phyloP scores from a whole-genome alignment of 1,140 invertebrate genomes.

The Drosophila melanica region DNA sequence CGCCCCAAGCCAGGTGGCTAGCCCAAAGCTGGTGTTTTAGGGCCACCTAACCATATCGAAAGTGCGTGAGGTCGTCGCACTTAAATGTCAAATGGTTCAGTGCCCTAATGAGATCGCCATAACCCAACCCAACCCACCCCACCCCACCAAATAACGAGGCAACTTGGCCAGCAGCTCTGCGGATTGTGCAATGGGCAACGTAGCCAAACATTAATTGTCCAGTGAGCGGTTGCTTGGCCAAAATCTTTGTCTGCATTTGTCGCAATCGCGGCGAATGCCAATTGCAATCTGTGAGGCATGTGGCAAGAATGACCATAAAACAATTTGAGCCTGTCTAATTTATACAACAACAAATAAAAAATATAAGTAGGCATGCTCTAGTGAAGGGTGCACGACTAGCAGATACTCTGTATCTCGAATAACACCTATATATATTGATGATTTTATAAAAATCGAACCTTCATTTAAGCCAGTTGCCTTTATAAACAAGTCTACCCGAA shows the following conservation, averaged over 20 bases:
- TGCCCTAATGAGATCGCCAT: slow-evolving; percentile 65
- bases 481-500: no score
- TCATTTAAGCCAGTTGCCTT: no score
- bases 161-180: slow-evolving; percentile 31
- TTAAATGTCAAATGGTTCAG: slow-evolving; percentile 72
- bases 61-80: slow-evolving; percentile 63
- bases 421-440: no score
- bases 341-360: slow-evolving; percentile 36
- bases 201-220: slow-evolving; percentile 39
- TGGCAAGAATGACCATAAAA: slow-evolving; percentile 78
- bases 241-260: slow-evolving; percentile 46
- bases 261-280: slow-evolving; percentile 50
- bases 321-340: slow-evolving; percentile 66
- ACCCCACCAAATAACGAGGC: background rate
- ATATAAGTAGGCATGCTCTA: background rate
- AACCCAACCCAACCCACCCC: background rate
- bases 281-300: slow-evolving; percentile 46
- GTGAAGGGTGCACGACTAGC: no score
- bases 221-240: slow-evolving; percentile 49
- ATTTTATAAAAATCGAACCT: no score
- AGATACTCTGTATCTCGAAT: no score
- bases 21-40: background rate
- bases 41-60: slow-evolving; percentile 12
- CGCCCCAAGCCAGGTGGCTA: background rate
- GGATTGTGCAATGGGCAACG: slow-evolving; percentile 37